Base-by-base conservation (phyloP, 2,888 invertebrate genomes). In the Lasioglossum zephyrum region DNA sequence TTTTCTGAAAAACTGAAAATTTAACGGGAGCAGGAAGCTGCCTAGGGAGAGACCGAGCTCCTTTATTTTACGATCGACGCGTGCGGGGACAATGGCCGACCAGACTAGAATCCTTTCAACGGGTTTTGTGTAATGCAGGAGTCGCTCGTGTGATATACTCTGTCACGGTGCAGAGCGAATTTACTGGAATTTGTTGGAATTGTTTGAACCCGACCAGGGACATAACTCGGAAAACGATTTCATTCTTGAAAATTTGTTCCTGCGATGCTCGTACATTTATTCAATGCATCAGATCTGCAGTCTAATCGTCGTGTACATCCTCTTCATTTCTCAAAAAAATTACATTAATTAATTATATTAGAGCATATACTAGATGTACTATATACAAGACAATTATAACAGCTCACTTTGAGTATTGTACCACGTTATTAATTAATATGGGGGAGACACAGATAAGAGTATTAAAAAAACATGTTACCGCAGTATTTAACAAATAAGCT, bases 31-130 rank as follows among this genome's bases (percentile, higher is more conserved):
- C 77, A 78, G 70, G 77, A 80, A 75, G 66, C 72, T 47, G 76
- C 75, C 73, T 66, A 69, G 79, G 85, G 79, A 79, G 70, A 73
- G 72, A 74, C 11, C 60, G 53, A 9, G 75, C 60, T 77, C 87
- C 82, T 82, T 90, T 90, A 88, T 90, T 89, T 87, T 83, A 82
- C 77, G 82, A 79, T 85, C 79, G 81, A 77, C 86, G 83, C 86
- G 87, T 83, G 82, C 80, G 77, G 74, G 81, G 77, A 85, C 86
- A 87, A 80, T 84, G 87, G 82, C 73, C 80, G 81, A 82, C 88
- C 82, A 84, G 69, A 81, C 85, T 88, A 82, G 86, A 92, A 92
- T 89, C 91, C 90, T 92, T 92, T 91, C 86, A 91, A 82, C 87
- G 88, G 76, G 53, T 53, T 36, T 41, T 44, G 36, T 72, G 31